A percentile compares a stretch with the other conserved stretches of the same genome.
These are phyloP conservation scores for Drosophila yooni DNA, from an alignment of 2,888 invertebrate genomes.

Conservation along the genomic window DNA sequence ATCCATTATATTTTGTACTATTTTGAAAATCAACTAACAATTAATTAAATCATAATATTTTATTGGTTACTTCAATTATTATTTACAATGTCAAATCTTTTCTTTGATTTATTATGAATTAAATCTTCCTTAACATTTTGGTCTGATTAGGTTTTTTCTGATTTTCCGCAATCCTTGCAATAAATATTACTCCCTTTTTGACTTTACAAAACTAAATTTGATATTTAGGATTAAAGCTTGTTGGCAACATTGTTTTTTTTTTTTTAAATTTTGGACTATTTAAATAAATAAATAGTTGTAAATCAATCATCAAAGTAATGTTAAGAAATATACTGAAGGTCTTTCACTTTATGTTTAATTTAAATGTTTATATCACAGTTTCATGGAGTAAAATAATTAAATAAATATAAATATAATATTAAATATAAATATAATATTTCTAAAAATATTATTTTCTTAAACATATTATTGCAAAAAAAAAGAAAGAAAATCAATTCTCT, in stretches of 20 bases:
- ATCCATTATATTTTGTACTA: neutral
- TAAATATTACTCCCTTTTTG: neutral
- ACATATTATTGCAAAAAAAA: no score
- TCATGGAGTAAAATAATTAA: neutral
- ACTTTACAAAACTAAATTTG: neutral
- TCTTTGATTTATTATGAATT: neutral
- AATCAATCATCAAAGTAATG: neutral
- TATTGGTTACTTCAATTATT: neutral
- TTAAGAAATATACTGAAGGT: neutral
- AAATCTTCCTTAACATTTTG: neutral
- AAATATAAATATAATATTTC: neutral
- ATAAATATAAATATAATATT: neutral
- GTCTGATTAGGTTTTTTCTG: fast-evolving
- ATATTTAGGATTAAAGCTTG: neutral
- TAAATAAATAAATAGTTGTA: neutral
- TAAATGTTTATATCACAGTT: neutral
- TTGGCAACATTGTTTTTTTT: neutral
- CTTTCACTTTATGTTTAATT: neutral
- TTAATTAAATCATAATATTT: neutral
- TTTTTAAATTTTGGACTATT: neutral
- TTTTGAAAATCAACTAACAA: neutral
- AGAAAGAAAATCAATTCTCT: neutral
- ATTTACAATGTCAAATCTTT: neutral
- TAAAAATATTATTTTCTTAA: neutral
- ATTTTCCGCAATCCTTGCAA: neutral